Conservation (phyloP, 2,113 vertebrate genomes). For the Calonectris borealis region DNA sequence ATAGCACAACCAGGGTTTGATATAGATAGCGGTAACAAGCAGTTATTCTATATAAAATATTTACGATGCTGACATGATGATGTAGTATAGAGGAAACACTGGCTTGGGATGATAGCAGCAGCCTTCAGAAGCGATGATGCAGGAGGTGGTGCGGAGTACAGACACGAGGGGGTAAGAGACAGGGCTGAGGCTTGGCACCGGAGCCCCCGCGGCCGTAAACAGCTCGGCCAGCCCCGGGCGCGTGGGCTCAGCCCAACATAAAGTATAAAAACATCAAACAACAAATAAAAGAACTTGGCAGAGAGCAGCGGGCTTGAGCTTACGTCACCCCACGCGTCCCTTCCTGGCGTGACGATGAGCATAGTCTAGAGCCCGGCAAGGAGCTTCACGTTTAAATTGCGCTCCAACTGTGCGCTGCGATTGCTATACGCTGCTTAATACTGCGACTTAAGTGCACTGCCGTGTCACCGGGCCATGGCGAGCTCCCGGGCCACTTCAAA, state of each 20-base stretch:
- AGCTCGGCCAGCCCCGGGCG: background rate
- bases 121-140: background rate
- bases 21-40: background rate
- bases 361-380: background rate
- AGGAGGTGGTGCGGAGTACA: background rate
- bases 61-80: background rate
- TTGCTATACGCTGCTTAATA: background rate
- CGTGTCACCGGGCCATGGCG: background rate
- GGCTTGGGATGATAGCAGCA: background rate
- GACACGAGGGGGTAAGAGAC: background rate
- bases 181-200: rapidly evolving
- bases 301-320: background rate
- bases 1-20: background rate
- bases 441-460: background rate
- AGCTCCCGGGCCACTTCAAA: background rate
- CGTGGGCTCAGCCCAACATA: background rate
- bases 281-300: background rate
- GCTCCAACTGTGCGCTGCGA: background rate
- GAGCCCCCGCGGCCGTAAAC: background rate
- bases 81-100: background rate
- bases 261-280: constrained; percentile 22
- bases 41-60: constrained; percentile 9
- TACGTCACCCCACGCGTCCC: rapidly evolving
- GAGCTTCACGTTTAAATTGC: background rate
- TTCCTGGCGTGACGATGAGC: rapidly evolving